phyloP scores from a whole-genome alignment of 2,797 vertebrate genomes.

The Prunella strophiata region DNA sequence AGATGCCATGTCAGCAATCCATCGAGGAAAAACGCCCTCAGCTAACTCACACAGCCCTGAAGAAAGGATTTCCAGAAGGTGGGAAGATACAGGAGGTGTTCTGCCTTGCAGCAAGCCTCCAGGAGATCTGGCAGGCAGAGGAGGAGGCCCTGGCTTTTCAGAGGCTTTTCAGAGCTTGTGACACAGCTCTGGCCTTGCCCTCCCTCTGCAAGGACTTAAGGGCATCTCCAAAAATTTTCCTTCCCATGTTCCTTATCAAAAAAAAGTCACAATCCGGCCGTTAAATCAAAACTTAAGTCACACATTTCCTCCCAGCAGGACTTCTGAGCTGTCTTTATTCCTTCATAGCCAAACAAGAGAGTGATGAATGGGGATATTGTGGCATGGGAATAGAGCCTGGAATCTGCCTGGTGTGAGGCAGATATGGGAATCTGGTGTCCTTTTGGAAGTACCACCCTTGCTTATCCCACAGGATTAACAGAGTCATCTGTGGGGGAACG shows the following conservation, averaged over 20 bases:
- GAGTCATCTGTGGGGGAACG: background rate
- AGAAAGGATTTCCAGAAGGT: background rate
- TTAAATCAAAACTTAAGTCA: background rate
- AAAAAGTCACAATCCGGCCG: background rate
- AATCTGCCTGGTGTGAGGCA: background rate
- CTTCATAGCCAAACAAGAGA: background rate
- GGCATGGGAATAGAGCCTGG: background rate
- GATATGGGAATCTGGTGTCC: background rate
- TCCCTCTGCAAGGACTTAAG: background rate
- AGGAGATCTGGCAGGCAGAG: background rate
- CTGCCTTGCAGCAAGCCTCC: background rate
- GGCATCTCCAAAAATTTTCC: background rate
- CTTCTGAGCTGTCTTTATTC: background rate
- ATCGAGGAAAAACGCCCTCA: background rate
- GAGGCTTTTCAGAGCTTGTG: background rate
- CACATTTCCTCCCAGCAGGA: background rate
- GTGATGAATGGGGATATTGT: conserved; percentile 3
- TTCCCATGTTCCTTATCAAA: background rate
- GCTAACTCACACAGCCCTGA: background rate
- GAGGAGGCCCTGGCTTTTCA: background rate
- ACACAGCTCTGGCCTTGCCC: background rate
- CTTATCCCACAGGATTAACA: conserved; percentile 1
- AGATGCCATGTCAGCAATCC: background rate
- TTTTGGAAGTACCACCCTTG: background rate
- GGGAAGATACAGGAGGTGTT: background rate